Evolutionary conservation across 2,113 vertebrate genomes (phyloP).

Genomic region (Campylomormyrus tamandua): DNA sequence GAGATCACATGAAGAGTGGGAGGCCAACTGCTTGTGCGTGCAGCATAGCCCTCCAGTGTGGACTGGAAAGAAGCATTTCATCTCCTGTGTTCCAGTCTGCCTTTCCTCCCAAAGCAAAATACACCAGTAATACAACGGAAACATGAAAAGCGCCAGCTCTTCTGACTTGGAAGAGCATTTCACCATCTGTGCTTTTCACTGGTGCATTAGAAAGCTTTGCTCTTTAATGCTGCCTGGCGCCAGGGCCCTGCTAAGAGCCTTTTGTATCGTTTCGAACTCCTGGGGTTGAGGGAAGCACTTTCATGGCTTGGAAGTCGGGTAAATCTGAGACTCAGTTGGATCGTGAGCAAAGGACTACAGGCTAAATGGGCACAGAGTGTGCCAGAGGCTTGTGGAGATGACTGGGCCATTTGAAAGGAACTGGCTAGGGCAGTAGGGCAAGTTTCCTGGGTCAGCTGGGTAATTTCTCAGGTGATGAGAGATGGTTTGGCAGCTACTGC

Average conservation of each 20-base stretch:
- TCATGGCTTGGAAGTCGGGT: background rate
- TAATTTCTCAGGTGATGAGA: background rate
- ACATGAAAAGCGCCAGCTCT: conserved; percentile 14
- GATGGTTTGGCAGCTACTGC: background rate
- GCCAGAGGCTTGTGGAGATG: conserved; percentile 1
- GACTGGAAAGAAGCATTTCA: conserved; percentile 10
- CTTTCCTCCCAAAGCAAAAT: conserved; percentile 7
- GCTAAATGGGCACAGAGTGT: background rate
- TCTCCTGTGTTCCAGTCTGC: background rate
- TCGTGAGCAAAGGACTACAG: background rate
- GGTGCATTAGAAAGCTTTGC: conserved; percentile 26
- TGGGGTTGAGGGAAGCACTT: background rate
- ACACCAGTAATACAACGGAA: conserved; percentile 9
- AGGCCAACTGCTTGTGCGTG: background rate
- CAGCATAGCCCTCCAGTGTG: background rate
- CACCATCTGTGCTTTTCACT: conserved; percentile 50
- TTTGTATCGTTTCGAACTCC: background rate
- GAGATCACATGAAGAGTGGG: background rate
- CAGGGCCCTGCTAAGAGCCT: background rate
- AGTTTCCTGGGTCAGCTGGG: background rate
- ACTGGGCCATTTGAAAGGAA: background rate
- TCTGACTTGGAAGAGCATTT: conserved; percentile 37
- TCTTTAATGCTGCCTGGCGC: conserved; percentile 18
- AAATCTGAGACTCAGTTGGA: background rate
- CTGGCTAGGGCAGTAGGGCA: background rate